These are phyloP conservation scores for Morpho deidamia DNA, from an alignment of 2,888 invertebrate genomes.

Conservation along the genomic window DNA sequence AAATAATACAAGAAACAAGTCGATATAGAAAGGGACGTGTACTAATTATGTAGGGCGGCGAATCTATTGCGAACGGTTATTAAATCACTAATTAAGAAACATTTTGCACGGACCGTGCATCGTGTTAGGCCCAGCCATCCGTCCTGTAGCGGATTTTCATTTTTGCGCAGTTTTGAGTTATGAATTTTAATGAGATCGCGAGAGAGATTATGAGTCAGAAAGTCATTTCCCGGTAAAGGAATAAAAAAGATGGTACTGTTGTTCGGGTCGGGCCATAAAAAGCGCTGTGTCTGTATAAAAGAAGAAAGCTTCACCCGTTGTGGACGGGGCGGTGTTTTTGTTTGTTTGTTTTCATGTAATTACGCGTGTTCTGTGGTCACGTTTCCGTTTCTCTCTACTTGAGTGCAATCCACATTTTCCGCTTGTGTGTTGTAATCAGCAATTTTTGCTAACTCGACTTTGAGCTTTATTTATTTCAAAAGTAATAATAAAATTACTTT, in stretches of 20 bases:
- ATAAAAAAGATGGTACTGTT: constrained; percentile 61
- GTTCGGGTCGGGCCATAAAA: constrained; percentile 50
- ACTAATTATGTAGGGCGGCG: constrained; percentile 14
- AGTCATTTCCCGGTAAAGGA: constrained; percentile 78
- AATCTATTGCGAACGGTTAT: constrained; percentile 17
- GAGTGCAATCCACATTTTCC: constrained; percentile 65
- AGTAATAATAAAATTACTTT: too few species aligned
- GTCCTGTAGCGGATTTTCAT: constrained; percentile 63
- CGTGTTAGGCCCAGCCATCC: constrained; percentile 21
- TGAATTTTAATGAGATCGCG: constrained; percentile 82
- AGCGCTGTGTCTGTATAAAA: constrained; percentile 23
- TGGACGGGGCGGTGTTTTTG: constrained; percentile 19
- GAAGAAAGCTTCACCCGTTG: constrained; percentile 9
- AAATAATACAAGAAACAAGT: neutral
- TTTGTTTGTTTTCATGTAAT: constrained; percentile 26
- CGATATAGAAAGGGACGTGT: constrained; percentile 16
- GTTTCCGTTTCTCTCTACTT: constrained; percentile 50
- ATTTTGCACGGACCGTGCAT: constrained; percentile 23
- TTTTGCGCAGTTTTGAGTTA: constrained; percentile 78
- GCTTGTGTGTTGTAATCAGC: too few species aligned
- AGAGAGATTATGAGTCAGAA: constrained; percentile 79
- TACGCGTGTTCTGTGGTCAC: constrained; percentile 38
- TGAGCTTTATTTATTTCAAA: neutral
- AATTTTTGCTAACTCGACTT: too few species aligned
- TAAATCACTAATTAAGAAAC: constrained; percentile 25